A percentile compares a stretch with the other conserved stretches of the same genome.
Evolutionary conservation across 2,888 invertebrate species (phyloP).

Genomic region (Noctua pronuba): DNA sequence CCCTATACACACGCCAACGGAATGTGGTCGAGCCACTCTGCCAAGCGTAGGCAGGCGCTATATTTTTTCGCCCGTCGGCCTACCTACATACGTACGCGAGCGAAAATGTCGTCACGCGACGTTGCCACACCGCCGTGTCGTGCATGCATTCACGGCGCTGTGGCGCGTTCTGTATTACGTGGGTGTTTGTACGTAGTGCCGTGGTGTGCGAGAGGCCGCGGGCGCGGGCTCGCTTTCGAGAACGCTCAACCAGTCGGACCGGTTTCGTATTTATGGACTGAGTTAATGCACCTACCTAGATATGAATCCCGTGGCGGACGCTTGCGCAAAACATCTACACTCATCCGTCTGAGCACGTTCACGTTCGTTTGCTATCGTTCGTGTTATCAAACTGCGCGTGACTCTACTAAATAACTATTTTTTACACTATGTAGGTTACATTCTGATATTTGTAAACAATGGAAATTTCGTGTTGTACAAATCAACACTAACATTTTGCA

Average conservation of each 20-base stretch:
- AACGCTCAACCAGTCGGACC: constrained; percentile 89
- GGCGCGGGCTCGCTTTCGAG: constrained; percentile 88
- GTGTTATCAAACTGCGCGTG: constrained; percentile 77
- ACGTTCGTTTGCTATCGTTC: constrained; percentile 76
- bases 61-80: constrained; percentile 88
- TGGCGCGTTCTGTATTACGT: constrained; percentile 84
- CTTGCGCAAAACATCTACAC: constrained; percentile 86
- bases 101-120: constrained; percentile 91
- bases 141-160: constrained; percentile 86
- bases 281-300: constrained; percentile 89
- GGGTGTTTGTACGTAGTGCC: constrained; percentile 84
- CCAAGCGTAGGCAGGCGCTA: constrained; percentile 89
- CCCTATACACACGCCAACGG: constrained; percentile 86
- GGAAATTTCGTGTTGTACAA: constrained; percentile 59
- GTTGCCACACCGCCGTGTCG: constrained; percentile 88
- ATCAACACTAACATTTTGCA: constrained; percentile 13
- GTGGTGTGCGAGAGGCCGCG: constrained; percentile 87
- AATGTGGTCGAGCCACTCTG: constrained; percentile 89
- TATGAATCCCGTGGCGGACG: constrained; percentile 85
- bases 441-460: constrained; percentile 81
- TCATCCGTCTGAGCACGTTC: constrained; percentile 78
- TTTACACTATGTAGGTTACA: constrained; percentile 76
- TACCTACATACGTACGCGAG: constrained; percentile 89
- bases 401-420: constrained; percentile 74
- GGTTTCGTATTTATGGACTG: constrained; percentile 89